A percentile compares a stretch with the other conserved stretches of the same genome.
Evolutionary conservation across 2,797 vertebrate species (phyloP).

Genomic region (Phoebastria nigripes): DNA sequence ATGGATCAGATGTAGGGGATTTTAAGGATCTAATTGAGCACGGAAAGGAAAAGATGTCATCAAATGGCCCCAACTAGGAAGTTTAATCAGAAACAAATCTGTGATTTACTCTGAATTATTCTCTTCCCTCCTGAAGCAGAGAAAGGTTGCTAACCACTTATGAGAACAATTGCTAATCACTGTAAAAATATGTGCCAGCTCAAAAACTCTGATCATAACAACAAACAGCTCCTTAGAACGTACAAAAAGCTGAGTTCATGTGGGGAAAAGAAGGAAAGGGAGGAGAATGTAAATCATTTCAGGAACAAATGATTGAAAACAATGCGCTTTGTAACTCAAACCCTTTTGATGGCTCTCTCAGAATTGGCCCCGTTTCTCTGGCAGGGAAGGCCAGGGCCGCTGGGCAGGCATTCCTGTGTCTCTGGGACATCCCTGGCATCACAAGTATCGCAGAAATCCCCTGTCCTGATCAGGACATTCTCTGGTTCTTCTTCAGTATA

Average conservation of each 20-base stretch:
- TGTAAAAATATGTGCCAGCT: not conserved
- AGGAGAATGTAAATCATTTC: slow-evolving; percentile 41
- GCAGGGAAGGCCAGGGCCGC: not conserved
- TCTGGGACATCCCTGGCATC: not conserved
- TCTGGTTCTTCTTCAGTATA: not conserved
- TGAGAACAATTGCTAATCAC: slow-evolving; percentile 46
- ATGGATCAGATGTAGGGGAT: not conserved
- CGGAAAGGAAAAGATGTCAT: slow-evolving; percentile 2
- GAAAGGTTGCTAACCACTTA: slow-evolving; percentile 4
- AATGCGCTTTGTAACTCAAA: not conserved
- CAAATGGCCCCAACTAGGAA: not conserved
- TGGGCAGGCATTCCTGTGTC: not conserved
- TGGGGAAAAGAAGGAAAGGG: slow-evolving; percentile 43
- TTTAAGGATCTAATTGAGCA: not conserved
- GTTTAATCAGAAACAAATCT: slow-evolving; percentile 25
- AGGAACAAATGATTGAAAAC: slow-evolving; percentile 35
- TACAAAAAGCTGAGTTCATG: not conserved
- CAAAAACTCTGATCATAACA: not conserved
- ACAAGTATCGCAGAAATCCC: not conserved
- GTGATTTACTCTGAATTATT: slow-evolving; percentile 33
- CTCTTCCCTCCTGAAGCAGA: slow-evolving; percentile 24
- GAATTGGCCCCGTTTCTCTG: not conserved
- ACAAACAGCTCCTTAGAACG: slow-evolving; percentile 1
- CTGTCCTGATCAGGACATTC: not conserved
- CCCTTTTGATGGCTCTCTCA: not conserved